Percentiles rank a stretch among this genome's conserved stretches.
phyloP scores from a whole-genome alignment of 2,113 vertebrate genomes.

The Nesoenas mayeri region DNA sequence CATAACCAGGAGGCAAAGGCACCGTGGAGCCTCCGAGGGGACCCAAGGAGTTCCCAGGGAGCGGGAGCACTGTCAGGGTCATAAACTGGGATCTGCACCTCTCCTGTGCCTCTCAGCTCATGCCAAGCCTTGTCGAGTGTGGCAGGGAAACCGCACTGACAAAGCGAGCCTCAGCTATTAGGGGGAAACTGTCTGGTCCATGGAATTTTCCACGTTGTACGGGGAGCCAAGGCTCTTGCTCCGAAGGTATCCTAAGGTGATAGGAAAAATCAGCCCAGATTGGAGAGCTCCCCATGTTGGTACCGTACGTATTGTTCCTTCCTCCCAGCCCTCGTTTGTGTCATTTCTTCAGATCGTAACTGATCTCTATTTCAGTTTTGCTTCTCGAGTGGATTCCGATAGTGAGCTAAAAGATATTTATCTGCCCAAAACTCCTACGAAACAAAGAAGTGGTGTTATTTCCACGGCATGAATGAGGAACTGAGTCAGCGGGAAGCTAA shows the following conservation, averaged over 20 bases:
- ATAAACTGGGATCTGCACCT: background rate
- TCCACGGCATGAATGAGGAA: background rate
- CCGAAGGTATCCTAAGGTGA: background rate
- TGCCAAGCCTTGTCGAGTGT: background rate
- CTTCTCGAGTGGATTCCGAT: background rate
- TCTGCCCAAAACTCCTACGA: conserved; percentile 3
- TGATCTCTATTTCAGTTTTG: background rate
- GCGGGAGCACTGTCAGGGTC: background rate
- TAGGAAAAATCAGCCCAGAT: background rate
- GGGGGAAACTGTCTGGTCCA: fast-evolving
- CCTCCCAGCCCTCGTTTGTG: background rate
- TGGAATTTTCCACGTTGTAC: background rate
- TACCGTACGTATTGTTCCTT: background rate
- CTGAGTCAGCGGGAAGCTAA: conserved; percentile 37
- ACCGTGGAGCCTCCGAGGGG: fast-evolving
- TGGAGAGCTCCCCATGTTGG: background rate
- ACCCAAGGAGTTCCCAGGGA: background rate
- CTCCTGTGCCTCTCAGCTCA: background rate
- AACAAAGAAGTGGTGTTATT: conserved; percentile 32
- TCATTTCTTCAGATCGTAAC: background rate
- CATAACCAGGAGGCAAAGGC: background rate
- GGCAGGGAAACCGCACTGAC: background rate
- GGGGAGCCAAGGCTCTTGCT: background rate
- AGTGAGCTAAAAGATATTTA: background rate
- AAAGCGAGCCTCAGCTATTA: background rate